Conservation (phyloP, 2,888 invertebrate genomes). For the Conops quadrifasciatus region DNA sequence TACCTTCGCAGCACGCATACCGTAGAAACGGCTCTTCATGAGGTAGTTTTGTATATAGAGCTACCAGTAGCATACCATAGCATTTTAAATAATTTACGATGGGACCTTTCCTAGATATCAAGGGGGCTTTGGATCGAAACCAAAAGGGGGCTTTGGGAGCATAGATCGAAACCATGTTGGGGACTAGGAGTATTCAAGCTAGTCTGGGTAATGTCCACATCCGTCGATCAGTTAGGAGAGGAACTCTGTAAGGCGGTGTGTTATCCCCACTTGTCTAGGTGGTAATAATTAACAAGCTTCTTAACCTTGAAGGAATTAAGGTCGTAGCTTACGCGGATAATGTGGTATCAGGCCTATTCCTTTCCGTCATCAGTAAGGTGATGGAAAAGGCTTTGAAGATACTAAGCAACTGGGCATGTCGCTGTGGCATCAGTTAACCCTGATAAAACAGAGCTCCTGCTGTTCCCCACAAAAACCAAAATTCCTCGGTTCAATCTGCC, state of each 20-base stretch:
- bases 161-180: background rate
- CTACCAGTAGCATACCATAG: too few relatives aligned
- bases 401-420: background rate
- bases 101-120: background rate
- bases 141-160: background rate
- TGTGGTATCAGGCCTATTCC: background rate
- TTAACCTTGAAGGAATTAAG: background rate
- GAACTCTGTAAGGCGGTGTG: background rate
- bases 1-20: too few relatives aligned
- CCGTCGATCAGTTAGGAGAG: background rate
- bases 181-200: background rate
- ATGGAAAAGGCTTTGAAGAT: background rate
- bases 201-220: background rate
- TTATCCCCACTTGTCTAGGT: background rate
- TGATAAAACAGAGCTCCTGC: constrained; percentile 2
- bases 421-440: background rate
- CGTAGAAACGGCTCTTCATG: too few relatives aligned
- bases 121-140: background rate
- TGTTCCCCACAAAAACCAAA: background rate
- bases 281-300: background rate
- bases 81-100: too few relatives aligned
- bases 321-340: background rate
- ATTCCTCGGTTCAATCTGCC: constrained; percentile 1
- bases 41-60: too few relatives aligned
- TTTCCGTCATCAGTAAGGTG: background rate